Percentiles rank a stretch among this genome's conserved stretches.
These are phyloP conservation scores for Prolemur simus DNA, from an alignment of 2,113 vertebrate genomes.

Conservation along the genomic window DNA sequence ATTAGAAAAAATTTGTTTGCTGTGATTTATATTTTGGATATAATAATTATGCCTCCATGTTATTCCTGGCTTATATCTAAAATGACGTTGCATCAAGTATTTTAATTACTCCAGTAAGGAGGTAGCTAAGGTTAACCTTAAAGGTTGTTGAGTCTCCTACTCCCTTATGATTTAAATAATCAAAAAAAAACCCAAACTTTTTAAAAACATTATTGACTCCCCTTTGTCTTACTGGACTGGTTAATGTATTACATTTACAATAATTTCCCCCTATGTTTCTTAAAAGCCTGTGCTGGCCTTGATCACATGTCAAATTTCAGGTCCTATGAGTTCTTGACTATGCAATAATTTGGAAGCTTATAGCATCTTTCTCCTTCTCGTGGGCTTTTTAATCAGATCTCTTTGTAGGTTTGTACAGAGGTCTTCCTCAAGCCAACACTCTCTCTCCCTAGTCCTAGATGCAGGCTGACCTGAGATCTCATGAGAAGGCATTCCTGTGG, in stretches of 20 bases:
- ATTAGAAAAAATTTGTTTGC: constrained; percentile 20
- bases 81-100: neutral
- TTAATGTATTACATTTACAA: neutral
- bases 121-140: neutral
- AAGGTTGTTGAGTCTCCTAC: neutral
- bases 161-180: constrained; percentile 5
- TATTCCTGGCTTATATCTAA: constrained; percentile 43
- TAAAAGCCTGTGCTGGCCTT: neutral
- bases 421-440: neutral
- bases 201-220: neutral
- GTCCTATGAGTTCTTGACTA: neutral
- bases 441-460: neutral
- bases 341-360: neutral
- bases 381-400: neutral
- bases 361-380: neutral
- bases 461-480: neutral
- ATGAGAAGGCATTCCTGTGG: neutral
- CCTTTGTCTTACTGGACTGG: neutral
- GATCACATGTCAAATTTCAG: constrained; percentile 13
- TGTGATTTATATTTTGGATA: constrained; percentile 11
- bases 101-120: neutral
- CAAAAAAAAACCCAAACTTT: neutral
- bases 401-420: neutral
- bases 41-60: neutral
- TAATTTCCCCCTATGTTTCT: constrained; percentile 6